A percentile compares a stretch with the other conserved stretches of the same genome.
Evolutionary conservation across 2,888 invertebrate species (phyloP).

Genomic region (Nudaria mundana): DNA sequence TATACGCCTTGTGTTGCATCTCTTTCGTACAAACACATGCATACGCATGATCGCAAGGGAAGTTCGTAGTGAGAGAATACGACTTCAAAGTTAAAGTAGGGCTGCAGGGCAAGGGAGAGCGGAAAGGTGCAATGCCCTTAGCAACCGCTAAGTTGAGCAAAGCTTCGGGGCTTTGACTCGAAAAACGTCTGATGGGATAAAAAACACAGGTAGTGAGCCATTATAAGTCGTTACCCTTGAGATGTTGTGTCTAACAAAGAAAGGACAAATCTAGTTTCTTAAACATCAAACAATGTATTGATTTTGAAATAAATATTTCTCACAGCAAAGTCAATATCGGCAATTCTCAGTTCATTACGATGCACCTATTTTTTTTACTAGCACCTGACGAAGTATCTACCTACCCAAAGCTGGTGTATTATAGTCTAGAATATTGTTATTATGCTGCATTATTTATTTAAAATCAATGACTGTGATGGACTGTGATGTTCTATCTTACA

Average conservation of each 20-base stretch:
- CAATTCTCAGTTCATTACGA: too few species aligned
- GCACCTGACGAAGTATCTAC: too few species aligned
- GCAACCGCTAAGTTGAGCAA: constrained; percentile 63
- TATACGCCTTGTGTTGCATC: constrained; percentile 62
- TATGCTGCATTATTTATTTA: neutral
- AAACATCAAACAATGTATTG: neutral
- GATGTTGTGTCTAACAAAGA: too few species aligned
- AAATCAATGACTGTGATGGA: neutral
- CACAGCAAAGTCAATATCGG: too few species aligned
- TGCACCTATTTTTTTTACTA: too few species aligned
- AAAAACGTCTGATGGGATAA: constrained; percentile 58
- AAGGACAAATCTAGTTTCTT: constrained; percentile 8
- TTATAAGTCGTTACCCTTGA: constrained; percentile 75
- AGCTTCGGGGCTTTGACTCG: constrained; percentile 72
- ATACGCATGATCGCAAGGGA: constrained; percentile 57
- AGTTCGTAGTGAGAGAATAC: constrained; percentile 56
- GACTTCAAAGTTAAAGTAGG: constrained; percentile 70
- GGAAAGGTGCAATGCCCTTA: constrained; percentile 77
- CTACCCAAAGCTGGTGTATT: too few species aligned
- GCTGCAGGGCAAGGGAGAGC: constrained; percentile 79
- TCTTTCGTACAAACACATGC: constrained; percentile 61
- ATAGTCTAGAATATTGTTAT: too few species aligned
- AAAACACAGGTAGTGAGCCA: constrained; percentile 76
- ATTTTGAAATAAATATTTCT: neutral
- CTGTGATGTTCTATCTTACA: too few species aligned